phyloP scores from a whole-genome alignment of 35 echinoderm and acorn worm genomes.

The Lytechinus pictus region DNA sequence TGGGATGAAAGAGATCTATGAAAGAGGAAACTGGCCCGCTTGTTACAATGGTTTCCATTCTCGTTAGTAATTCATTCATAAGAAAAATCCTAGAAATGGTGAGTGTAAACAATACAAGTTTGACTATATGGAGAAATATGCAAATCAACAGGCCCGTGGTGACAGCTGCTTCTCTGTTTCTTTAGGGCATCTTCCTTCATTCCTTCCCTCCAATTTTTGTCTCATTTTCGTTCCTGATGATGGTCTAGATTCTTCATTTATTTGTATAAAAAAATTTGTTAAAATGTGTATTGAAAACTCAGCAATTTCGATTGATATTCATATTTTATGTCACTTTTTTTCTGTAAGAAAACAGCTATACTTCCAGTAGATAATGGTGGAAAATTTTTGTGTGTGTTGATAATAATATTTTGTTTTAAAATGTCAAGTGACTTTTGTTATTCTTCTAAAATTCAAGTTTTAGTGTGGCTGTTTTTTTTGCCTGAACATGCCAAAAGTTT shows the following conservation, averaged over 20 bases:
- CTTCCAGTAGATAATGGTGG: background rate
- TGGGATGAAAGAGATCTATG: background rate
- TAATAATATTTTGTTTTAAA: background rate
- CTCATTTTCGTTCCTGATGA: background rate
- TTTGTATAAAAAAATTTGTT: background rate
- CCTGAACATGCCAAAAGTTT: too few relatives aligned
- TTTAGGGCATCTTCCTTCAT: background rate
- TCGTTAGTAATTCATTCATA: slow-evolving; percentile 38
- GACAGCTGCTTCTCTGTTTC: slow-evolving; percentile 22
- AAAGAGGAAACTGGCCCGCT: slow-evolving; percentile 16
- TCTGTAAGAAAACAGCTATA: background rate
- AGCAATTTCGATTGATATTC: background rate
- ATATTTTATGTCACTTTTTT: background rate
- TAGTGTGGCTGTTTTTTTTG: too few relatives aligned
- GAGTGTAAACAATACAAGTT: slow-evolving; percentile 39
- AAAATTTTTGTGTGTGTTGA: background rate
- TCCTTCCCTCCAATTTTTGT: background rate
- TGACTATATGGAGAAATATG: slow-evolving; percentile 31
- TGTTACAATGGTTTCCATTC: slow-evolving; percentile 1
- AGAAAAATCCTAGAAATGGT: background rate
- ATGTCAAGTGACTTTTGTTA: too few relatives aligned
- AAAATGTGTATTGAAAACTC: background rate
- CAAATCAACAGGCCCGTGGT: background rate
- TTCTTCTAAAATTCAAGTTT: too few relatives aligned
- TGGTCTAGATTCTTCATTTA: background rate